Percentiles rank a stretch among this genome's conserved stretches.
phyloP scores from a whole-genome alignment of 1,140 invertebrate genomes.

The Orchestia grillus region DNA sequence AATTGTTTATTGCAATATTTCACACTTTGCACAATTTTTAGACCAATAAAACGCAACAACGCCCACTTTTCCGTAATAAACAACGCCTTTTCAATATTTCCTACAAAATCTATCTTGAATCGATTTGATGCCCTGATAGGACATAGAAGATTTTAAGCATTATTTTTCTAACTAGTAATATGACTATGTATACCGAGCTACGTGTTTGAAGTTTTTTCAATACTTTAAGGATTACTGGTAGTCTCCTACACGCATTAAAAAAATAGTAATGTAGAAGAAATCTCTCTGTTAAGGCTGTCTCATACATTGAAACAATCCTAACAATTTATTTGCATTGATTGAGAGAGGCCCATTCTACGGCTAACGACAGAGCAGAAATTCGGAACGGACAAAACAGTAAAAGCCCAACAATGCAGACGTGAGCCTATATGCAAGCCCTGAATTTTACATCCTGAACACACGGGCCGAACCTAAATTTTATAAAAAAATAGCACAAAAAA shows the following conservation, averaged over 20 bases:
- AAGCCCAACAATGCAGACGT: no score
- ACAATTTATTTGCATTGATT: neutral
- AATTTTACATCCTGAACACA: no score
- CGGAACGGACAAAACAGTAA: neutral
- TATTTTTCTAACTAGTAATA: neutral
- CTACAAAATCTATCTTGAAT: neutral
- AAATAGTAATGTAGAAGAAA: neutral
- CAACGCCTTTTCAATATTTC: neutral
- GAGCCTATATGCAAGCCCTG: no score
- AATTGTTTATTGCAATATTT: neutral
- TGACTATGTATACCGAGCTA: neutral
- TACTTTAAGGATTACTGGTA: neutral
- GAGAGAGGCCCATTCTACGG: neutral
- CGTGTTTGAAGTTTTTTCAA: neutral
- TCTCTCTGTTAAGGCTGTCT: neutral
- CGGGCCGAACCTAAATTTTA: no score
- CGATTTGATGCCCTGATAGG: neutral
- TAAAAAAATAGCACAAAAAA: neutral
- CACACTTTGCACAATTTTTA: neutral
- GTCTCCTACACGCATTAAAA: neutral
- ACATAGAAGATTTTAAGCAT: neutral
- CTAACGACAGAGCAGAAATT: neutral
- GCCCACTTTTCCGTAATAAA: neutral
- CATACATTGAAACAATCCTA: neutral
- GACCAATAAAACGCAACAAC: neutral